phyloP scores from a whole-genome alignment of 2,888 invertebrate genomes.

The Stenolophus ochropezus region DNA sequence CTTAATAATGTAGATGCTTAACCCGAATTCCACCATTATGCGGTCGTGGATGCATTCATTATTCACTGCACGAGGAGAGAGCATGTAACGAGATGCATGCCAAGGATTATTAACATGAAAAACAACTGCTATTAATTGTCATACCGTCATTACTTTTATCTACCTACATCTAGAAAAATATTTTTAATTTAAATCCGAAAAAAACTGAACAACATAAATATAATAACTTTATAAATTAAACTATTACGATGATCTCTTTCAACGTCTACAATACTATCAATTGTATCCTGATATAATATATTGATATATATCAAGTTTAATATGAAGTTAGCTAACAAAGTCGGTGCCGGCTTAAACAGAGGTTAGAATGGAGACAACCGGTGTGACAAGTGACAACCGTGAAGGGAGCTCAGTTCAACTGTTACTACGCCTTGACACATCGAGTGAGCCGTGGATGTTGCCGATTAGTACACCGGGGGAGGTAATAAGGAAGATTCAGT shows the following conservation, averaged over 20 bases:
- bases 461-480: constrained; percentile 12
- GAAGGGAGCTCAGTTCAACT: constrained; percentile 5
- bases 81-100: constrained; percentile 14
- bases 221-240: too few species aligned
- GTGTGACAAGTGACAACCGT: constrained; percentile 30
- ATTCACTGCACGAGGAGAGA: constrained; percentile 43
- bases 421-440: constrained; percentile 7
- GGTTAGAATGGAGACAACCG: not conserved
- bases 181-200: not conserved
- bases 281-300: too few species aligned
- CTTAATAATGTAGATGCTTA: constrained; percentile 56
- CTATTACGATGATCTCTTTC: too few species aligned
- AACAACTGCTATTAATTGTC: not conserved
- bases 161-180: not conserved
- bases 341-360: not conserved
- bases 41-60: constrained; percentile 47
- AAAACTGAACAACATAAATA: too few species aligned
- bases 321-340: not conserved
- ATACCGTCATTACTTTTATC: not conserved
- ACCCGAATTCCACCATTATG: constrained; percentile 55
- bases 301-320: too few species aligned
- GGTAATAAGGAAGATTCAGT: constrained; percentile 38
- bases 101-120: not conserved
- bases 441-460: constrained; percentile 9
- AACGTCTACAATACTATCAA: too few species aligned